phyloP scores from a whole-genome alignment of 1,140 invertebrate species.

The Macrocentrus cingulum region DNA sequence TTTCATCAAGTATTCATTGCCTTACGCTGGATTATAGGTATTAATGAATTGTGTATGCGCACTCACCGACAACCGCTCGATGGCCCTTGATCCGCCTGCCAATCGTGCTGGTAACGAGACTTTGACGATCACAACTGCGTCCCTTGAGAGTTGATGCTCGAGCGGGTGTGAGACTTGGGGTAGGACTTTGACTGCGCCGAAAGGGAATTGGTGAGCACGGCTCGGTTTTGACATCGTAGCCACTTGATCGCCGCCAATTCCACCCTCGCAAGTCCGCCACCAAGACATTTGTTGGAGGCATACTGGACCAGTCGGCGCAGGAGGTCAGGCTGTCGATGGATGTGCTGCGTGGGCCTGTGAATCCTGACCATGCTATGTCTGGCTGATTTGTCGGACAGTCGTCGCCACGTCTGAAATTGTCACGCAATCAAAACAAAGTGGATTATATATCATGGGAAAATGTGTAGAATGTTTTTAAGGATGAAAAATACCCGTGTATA shows the following conservation, averaged over 20 bases:
- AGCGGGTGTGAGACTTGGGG: constrained; percentile 7
- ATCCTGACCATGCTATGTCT: not conserved
- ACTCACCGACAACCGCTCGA: constrained; percentile 72
- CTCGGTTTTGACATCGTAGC: constrained; percentile 35
- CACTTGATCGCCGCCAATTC: constrained; percentile 25
- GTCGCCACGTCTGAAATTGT: constrained; percentile 9
- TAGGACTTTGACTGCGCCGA: constrained; percentile 53
- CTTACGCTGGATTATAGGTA: not conserved
- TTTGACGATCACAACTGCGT: constrained; percentile 40
- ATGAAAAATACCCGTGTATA: too few relatives aligned
- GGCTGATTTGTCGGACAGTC: not conserved
- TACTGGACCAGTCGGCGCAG: not conserved
- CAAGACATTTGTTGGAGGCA: constrained; percentile 1
- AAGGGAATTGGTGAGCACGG: constrained; percentile 40
- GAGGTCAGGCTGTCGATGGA: constrained; percentile 69
- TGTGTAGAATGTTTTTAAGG: too few relatives aligned
- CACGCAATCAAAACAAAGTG: not conserved
- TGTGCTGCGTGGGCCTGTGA: constrained; percentile 66
- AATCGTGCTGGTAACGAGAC: constrained; percentile 71
- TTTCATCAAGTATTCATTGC: too few relatives aligned
- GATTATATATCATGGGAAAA: too few relatives aligned
- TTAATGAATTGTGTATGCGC: not conserved
- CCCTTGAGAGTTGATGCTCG: not conserved
- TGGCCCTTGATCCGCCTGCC: constrained; percentile 73
- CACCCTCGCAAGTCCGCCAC: not conserved